These are phyloP conservation scores for Drosophila stalkeri DNA, from an alignment of 2,888 invertebrate species.

Conservation along the genomic window DNA sequence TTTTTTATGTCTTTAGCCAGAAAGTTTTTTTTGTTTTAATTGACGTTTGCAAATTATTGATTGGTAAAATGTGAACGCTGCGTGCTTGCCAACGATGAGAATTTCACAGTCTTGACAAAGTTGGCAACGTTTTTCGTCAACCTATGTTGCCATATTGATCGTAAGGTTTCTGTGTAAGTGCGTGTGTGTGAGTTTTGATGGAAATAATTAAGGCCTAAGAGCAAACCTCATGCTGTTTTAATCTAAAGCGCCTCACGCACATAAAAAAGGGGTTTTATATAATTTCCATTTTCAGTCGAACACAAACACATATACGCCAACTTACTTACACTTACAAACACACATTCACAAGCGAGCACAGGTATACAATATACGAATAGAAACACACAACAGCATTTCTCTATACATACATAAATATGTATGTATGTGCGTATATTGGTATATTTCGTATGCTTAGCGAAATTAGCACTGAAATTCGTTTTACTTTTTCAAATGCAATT, in stretches of 20 bases:
- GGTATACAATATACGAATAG: constrained; percentile 45
- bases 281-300: constrained; percentile 76
- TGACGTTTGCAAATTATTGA: constrained; percentile 53
- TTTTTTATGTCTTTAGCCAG: background rate
- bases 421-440: constrained; percentile 37
- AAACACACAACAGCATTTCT: constrained; percentile 45
- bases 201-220: constrained; percentile 42
- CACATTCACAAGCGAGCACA: constrained; percentile 40
- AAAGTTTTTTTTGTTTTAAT: constrained; percentile 40
- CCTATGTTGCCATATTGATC: constrained; percentile 55
- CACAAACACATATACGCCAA: constrained; percentile 45
- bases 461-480: constrained; percentile 53
- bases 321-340: constrained; percentile 35
- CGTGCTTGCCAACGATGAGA: constrained; percentile 47
- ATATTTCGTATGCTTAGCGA: constrained; percentile 47
- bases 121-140: constrained; percentile 34
- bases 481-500: constrained; percentile 51
- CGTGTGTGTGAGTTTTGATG: constrained; percentile 7
- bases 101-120: constrained; percentile 42
- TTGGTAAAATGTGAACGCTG: constrained; percentile 32
- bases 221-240: constrained; percentile 45
- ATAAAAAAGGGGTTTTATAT: constrained; percentile 68
- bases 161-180: constrained; percentile 4
- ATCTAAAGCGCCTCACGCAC: constrained; percentile 57
- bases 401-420: constrained; percentile 48